Evolutionary conservation across 2,888 invertebrate genomes (phyloP).

Genomic region (Digitonthophagus gazella): DNA sequence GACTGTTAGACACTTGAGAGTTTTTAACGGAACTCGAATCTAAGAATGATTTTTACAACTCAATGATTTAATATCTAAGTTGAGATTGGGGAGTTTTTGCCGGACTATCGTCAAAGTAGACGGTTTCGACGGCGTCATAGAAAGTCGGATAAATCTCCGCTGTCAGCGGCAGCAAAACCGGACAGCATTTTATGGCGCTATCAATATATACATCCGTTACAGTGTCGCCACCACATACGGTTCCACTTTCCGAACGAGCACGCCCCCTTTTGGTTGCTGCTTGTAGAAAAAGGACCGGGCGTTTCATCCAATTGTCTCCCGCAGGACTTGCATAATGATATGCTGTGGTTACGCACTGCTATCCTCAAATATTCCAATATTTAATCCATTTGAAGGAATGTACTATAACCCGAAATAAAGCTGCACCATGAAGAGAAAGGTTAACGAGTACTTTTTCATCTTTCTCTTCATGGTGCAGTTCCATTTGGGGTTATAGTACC

Average conservation of each 20-base stretch:
- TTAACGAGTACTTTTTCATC: no score
- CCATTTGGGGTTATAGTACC: no score
- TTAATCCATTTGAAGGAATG: no score
- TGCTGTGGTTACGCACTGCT: background rate
- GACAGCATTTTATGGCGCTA: slow-evolving; percentile 50
- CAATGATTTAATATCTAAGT: background rate
- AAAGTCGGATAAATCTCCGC: slow-evolving; percentile 50
- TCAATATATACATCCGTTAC: slow-evolving; percentile 51
- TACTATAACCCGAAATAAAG: no score
- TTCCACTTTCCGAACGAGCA: slow-evolving; percentile 4
- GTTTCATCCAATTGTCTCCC: background rate
- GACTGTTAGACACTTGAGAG: background rate
- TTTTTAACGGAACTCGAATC: slow-evolving; percentile 2
- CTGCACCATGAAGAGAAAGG: no score
- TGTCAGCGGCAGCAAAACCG: slow-evolving; percentile 46
- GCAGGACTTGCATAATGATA: slow-evolving; percentile 3
- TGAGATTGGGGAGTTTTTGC: slow-evolving; percentile 1
- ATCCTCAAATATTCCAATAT: no score
- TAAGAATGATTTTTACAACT: slow-evolving; percentile 7
- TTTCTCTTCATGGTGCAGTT: no score
- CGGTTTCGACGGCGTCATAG: slow-evolving; percentile 35
- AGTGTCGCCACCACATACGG: slow-evolving; percentile 44
- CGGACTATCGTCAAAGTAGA: background rate
- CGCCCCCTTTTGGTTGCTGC: slow-evolving; percentile 6
- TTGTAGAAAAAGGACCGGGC: slow-evolving; percentile 1